A percentile compares a stretch with the other conserved stretches of the same genome.
Conservation (phyloP, 2,113 vertebrate genomes). For the Pterocles gutturalis region DNA sequence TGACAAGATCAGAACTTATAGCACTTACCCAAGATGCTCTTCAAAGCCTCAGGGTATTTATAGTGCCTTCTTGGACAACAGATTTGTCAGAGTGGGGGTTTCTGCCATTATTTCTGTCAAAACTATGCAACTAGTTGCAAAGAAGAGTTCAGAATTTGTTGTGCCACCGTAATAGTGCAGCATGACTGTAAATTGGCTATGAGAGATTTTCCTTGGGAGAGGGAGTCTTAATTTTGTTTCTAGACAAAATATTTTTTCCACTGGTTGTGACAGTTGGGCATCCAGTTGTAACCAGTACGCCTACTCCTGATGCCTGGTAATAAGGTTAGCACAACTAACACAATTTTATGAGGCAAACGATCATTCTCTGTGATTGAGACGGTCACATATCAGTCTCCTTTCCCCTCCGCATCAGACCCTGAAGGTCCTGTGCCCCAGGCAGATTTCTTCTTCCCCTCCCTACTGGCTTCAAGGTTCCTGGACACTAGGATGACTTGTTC, state of each 20-base stretch:
- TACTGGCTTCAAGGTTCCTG: background rate
- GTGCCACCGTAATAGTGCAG: background rate
- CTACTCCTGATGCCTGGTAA: background rate
- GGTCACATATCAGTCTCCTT: background rate
- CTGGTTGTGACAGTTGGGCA: background rate
- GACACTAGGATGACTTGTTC: background rate
- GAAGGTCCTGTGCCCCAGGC: background rate
- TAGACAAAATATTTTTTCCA: background rate
- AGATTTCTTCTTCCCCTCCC: background rate
- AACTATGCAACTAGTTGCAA: background rate
- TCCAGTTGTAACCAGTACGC: accelerated
- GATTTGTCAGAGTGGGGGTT: background rate
- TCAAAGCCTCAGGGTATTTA: background rate
- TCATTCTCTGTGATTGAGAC: background rate
- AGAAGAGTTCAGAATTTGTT: background rate
- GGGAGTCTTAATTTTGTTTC: background rate
- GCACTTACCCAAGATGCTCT: background rate
- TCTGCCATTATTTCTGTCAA: background rate
- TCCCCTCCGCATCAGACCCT: too few relatives aligned
- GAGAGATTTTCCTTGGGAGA: background rate
- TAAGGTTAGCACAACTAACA: background rate
- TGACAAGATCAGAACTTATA: background rate
- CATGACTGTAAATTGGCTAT: background rate
- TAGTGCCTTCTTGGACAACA: background rate
- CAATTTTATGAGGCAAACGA: background rate